Base-by-base conservation (phyloP, 2,797 vertebrate genomes). In the Bovichtus diacanthus region DNA sequence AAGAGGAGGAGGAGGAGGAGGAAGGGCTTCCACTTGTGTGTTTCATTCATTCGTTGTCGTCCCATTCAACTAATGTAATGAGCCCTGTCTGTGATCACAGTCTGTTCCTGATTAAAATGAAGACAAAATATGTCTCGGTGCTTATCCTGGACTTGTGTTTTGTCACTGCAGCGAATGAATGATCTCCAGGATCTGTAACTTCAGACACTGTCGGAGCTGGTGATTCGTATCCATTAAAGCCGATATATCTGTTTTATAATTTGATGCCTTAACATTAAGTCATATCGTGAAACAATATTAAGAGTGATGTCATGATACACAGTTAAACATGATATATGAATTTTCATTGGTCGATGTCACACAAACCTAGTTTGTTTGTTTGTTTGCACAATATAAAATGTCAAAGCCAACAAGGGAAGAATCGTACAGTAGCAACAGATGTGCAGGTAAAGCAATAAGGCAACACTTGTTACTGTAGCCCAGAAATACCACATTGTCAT, bases 41-140 rank as follows among this genome's bases (percentile, higher is more conserved):
- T 47, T 73, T 75, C 68, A 71, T 67, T 61, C 61, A 78, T 41
- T 61, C 25, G 27, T 55, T 44, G 23, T 46, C 11, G 39, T 36
- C 53, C 60, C 9, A 0, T 41, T 71, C 21, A 61, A 63, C 25
- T 51, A 46, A 36, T 73, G 47, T 70, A 50, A 68, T 16, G 27
- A 47, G 61, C n/a, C 29, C 41, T 21, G 36, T 63, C n/a, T 83
- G 76, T 70, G 39, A 83, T 84, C 74, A 80, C 80, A 65, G 62
- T 1, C 29, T 88, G 85, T 84, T 85, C 80, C 80, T 75, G 62
- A 67, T 46, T 44, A 76, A 34, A 74, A 73, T 61, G 34, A 75
- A 60, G 50, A 73, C 47, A 76, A 67, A n/a, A 78, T 55, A 5
- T 3, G 41, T 68, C 31, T 74, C 27, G 16, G 54, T 3, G 27